These are phyloP conservation scores for Tympanoctomys barrerae DNA, from an alignment of 2,797 vertebrate species.

Conservation along the genomic window DNA sequence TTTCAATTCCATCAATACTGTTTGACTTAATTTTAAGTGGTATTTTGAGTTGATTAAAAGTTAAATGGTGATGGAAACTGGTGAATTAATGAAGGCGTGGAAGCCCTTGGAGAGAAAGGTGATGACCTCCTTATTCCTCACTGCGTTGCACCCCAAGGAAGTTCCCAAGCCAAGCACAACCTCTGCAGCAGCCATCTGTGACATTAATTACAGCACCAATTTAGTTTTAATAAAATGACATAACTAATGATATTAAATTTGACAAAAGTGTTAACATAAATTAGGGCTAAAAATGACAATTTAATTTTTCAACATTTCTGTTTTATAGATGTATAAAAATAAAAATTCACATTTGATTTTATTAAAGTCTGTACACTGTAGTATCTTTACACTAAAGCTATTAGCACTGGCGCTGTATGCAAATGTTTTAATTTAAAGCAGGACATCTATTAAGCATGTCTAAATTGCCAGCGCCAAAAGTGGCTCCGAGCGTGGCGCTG, in stretches of 20 bases:
- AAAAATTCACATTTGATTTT: slow-evolving; percentile 2
- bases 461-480: not conserved
- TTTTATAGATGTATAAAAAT: slow-evolving; percentile 17
- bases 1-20: not conserved
- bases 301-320: slow-evolving; percentile 40
- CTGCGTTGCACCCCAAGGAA: rapidly evolving
- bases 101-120: not conserved
- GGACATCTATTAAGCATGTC: not conserved
- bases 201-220: not conserved
- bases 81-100: too few relatives aligned
- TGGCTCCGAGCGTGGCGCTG: not conserved
- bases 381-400: not conserved
- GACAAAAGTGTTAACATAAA: not conserved
- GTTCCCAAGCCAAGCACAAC: too few relatives aligned
- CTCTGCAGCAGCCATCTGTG: rapidly evolving
- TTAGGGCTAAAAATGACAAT: not conserved
- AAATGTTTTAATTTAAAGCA: slow-evolving; percentile 26
- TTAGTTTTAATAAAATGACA: not conserved
- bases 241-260: not conserved
- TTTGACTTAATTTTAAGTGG: not conserved
- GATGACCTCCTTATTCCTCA: too few relatives aligned
- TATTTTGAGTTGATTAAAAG: not conserved
- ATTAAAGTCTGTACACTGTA: not conserved
- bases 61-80: not conserved
- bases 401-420: not conserved